Evolutionary conservation across 2,113 vertebrate genomes (phyloP), one percentile per base, ranked within the genome.

Genomic region (Platanista minor): DNA sequence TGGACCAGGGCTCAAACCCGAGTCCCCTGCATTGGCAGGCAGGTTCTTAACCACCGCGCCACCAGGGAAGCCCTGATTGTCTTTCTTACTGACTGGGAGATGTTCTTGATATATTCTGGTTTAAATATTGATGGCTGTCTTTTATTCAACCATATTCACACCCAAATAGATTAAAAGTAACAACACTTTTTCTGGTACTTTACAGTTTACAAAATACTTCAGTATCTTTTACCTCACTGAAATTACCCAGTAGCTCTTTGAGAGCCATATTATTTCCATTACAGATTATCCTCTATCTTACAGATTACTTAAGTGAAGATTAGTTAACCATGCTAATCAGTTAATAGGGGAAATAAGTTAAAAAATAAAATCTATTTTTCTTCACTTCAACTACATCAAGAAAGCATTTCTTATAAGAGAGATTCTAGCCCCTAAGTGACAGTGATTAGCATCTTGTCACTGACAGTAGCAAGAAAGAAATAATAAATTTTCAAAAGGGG

Each of bases 291-390:
- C 29, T 82, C 23, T 80, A 21, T 90, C 67, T 92, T 82, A 86
- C 2, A 93, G 82, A 77, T 81, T 49, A 41, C 8, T 87, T 67
- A 90, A 85, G n/a, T 86, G 33, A 95, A 87, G 25, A 93, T 77
- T 77, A 87, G 12, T 77, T 86, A 75, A 71, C 1, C 21, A 92
- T 8, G 36, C 59, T 83, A 54, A 86, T 83, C 29, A 83, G 25
- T 85, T 82, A 84, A 41, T 74, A 80, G 46, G 64, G 23, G 17
- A 96, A 95, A 81, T 84, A 31, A 85, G 23, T 87, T 77, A 54
- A 87, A 95, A 93, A 92, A 66, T 78, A 7, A 83, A 62, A 54
- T 90, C 67, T 92, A 41, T 39, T 95, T 95, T 96, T 64, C 67
- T 92, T 94, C 36, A 52, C 31, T 87, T 90, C 31, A 61, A 13